Conservation (phyloP, 2,888 invertebrate species). For the Pandemis heparana region DNA sequence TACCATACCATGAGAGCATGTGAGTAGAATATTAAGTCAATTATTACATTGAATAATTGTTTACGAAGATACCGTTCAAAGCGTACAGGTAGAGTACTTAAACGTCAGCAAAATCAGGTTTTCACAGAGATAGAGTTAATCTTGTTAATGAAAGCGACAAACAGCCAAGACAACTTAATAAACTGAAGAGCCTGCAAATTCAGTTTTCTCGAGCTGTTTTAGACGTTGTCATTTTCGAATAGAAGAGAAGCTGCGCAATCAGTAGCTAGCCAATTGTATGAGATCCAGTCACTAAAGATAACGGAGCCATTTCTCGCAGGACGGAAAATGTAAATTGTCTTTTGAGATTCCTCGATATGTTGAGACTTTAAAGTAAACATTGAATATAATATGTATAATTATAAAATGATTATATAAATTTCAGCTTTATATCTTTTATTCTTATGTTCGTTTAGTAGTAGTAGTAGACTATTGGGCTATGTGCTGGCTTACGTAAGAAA, state of each 20-base stretch:
- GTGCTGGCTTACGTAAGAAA: not conserved
- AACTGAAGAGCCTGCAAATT: conserved; percentile 27
- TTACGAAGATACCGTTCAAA: not conserved
- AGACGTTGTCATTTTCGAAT: not conserved
- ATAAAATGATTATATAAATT: not conserved
- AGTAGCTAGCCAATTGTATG: conserved; percentile 25
- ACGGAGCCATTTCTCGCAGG: conserved; percentile 9
- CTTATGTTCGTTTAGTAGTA: not conserved
- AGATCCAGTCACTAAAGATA: not conserved
- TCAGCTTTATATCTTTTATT: not conserved
- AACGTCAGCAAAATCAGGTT: not conserved
- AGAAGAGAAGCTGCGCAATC: conserved; percentile 23
- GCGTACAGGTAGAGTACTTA: conserved; percentile 2
- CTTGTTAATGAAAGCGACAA: conserved; percentile 17
- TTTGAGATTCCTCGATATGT: not conserved
- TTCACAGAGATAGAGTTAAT: conserved; percentile 12
- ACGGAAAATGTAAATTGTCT: conserved; percentile 23
- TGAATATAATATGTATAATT: not conserved
- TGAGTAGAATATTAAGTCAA: not conserved
- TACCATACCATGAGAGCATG: not conserved
- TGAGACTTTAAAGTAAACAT: not conserved
- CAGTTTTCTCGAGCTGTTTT: conserved; percentile 19
- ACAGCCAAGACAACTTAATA: not conserved
- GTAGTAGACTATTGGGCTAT: too few species aligned
- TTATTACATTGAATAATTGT: not conserved